phyloP scores from a whole-genome alignment of 2,888 invertebrate genomes.

The Arge pagana region DNA sequence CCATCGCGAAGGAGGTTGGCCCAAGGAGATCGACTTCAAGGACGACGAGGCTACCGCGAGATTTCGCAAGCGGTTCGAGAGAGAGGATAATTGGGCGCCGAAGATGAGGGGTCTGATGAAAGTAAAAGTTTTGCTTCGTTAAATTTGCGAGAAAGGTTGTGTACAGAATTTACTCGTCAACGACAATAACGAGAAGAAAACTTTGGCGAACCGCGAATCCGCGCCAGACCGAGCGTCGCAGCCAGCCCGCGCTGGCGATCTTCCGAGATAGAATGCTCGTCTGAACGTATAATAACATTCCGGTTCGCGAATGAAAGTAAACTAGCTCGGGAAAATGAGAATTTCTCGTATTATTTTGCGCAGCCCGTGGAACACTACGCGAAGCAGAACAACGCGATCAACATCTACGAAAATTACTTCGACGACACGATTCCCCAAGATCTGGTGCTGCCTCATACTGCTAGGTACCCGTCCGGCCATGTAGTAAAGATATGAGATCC shows the following conservation, averaged over 20 bases:
- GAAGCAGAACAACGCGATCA: conserved; percentile 87
- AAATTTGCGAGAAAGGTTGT: conserved; percentile 17
- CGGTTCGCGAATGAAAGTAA: no score
- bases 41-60: conserved; percentile 78
- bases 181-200: background rate
- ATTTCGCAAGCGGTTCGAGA: conserved; percentile 72
- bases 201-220: background rate
- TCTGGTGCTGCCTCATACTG: conserved; percentile 67
- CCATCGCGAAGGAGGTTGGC: conserved; percentile 95
- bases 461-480: conserved; percentile 8
- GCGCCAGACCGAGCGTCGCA: background rate
- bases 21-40: conserved; percentile 84
- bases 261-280: no score
- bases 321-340: conserved; percentile 20
- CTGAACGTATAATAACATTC: no score
- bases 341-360: conserved; percentile 31
- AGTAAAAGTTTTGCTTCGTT: conserved; percentile 11
- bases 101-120: conserved; percentile 61
- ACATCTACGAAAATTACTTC: conserved; percentile 89
- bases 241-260: background rate
- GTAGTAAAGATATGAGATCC: no score
- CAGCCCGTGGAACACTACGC: conserved; percentile 87
- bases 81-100: conserved; percentile 71
- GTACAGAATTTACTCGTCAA: no score
- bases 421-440: conserved; percentile 72